These are phyloP conservation scores for Distichodus sexfasciatus DNA, from an alignment of 2,797 vertebrate genomes.

Conservation along the genomic window DNA sequence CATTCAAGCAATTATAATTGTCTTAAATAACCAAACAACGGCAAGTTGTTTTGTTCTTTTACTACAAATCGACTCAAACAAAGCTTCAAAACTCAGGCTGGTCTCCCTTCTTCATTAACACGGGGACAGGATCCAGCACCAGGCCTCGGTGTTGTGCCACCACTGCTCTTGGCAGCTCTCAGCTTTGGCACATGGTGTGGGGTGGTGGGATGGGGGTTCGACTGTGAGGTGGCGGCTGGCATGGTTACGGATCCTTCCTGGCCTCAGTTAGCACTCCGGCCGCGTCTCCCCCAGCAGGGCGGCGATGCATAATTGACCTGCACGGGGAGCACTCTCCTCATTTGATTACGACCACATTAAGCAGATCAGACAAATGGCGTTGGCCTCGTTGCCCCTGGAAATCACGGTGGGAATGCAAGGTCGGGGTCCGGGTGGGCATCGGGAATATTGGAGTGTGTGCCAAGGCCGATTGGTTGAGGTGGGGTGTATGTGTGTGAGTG, in stretches of 20 bases:
- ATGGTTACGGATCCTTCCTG: slow-evolving; percentile 9
- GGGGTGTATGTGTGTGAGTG: not conserved
- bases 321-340: slow-evolving; percentile 44
- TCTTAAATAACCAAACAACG: no score
- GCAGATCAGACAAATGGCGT: slow-evolving; percentile 39
- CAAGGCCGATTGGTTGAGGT: slow-evolving; percentile 12
- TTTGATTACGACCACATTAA: slow-evolving; percentile 50
- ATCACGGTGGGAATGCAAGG: slow-evolving; percentile 25
- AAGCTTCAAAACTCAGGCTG: no score
- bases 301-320: slow-evolving; percentile 45
- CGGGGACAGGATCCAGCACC: no score
- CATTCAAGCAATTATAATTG: no score
- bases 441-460: slow-evolving; percentile 31
- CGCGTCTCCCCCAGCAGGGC: slow-evolving; percentile 32
- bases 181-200: not conserved
- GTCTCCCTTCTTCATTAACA: no score
- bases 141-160: no score
- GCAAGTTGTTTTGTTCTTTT: no score
- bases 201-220: no score
- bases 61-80: no score
- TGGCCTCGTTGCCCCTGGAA: slow-evolving; percentile 44
- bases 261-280: slow-evolving; percentile 21
- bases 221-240: not conserved
- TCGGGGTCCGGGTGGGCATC: slow-evolving; percentile 9
- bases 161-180: not conserved